These are phyloP conservation scores for Xenentodon cancila DNA, from an alignment of 2,797 vertebrate species.

Conservation along the genomic window DNA sequence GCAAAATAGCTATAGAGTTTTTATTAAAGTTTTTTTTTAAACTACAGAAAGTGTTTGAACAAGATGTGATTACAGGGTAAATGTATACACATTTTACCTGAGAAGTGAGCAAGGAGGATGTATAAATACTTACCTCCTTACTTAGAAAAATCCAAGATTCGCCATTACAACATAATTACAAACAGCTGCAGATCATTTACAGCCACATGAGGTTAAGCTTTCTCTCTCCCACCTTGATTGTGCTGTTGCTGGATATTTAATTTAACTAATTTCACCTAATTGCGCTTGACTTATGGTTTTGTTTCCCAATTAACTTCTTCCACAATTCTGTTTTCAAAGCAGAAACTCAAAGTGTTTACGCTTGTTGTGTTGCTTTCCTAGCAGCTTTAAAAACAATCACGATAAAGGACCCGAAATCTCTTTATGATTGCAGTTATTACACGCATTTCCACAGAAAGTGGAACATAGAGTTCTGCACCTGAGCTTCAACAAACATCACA, in stretches of 20 bases:
- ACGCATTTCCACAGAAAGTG: conserved; percentile 21
- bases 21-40: too few species aligned
- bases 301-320: conserved; percentile 68
- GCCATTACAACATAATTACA: background rate
- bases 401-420: conserved; percentile 13
- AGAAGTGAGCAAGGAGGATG: too few species aligned
- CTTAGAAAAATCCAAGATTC: too few species aligned
- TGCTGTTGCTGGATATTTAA: conserved; percentile 59
- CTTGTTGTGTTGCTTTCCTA: conserved; percentile 13
- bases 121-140: too few species aligned
- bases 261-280: conserved; percentile 66
- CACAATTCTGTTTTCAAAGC: conserved; percentile 47
- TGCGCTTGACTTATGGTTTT: conserved; percentile 52
- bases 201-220: background rate
- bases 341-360: conserved; percentile 28
- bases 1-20: too few species aligned
- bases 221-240: conserved; percentile 37
- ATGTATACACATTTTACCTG: too few species aligned
- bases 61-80: too few species aligned
- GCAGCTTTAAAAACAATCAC: conserved; percentile 16
- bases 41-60: too few species aligned
- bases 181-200: conserved; percentile 25
- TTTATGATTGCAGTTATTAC: conserved; percentile 40
- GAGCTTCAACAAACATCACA: conserved; percentile 56
- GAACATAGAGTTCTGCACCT: conserved; percentile 42